A percentile compares a stretch with the other conserved stretches of the same genome.
Conservation (phyloP, 2,888 invertebrate species). For the Scotopteryx bipunctaria region DNA sequence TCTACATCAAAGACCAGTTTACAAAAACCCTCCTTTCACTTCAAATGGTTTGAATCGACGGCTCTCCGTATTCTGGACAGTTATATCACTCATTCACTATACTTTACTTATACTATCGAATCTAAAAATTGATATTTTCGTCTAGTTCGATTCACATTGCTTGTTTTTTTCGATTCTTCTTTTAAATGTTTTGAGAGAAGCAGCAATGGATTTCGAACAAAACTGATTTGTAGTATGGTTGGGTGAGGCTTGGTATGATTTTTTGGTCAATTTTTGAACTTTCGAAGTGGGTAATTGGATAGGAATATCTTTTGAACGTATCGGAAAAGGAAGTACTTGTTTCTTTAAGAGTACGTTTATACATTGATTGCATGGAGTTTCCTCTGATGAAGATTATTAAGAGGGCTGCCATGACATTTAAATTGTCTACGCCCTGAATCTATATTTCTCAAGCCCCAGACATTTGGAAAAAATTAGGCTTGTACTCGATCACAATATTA, state of each 20-base stretch:
- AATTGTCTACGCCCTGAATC: no score
- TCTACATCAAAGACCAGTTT: slow-evolving; percentile 36
- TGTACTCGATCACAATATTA: no score
- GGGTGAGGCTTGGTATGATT: background rate
- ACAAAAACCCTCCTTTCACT: slow-evolving; percentile 21
- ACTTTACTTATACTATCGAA: slow-evolving; percentile 30
- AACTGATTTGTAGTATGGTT: background rate
- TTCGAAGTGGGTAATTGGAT: slow-evolving; percentile 26
- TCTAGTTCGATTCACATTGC: slow-evolving; percentile 31
- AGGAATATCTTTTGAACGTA: slow-evolving; percentile 20
- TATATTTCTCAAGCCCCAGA: no score
- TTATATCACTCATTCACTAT: slow-evolving; percentile 51
- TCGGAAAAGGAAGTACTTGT: background rate
- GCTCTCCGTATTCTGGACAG: slow-evolving; percentile 35
- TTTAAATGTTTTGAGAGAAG: background rate
- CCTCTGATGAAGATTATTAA: no score
- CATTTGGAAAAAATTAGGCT: no score
- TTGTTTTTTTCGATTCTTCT: background rate
- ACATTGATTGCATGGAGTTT: no score
- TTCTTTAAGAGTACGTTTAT: background rate
- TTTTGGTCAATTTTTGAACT: slow-evolving; percentile 27
- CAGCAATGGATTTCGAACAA: slow-evolving; percentile 21
- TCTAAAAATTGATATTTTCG: background rate
- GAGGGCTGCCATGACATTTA: no score
- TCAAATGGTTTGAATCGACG: background rate